Evolutionary conservation across 2,113 vertebrate genomes (phyloP), one percentile per base, ranked within the genome.

Genomic region (Furnarius figulus): DNA sequence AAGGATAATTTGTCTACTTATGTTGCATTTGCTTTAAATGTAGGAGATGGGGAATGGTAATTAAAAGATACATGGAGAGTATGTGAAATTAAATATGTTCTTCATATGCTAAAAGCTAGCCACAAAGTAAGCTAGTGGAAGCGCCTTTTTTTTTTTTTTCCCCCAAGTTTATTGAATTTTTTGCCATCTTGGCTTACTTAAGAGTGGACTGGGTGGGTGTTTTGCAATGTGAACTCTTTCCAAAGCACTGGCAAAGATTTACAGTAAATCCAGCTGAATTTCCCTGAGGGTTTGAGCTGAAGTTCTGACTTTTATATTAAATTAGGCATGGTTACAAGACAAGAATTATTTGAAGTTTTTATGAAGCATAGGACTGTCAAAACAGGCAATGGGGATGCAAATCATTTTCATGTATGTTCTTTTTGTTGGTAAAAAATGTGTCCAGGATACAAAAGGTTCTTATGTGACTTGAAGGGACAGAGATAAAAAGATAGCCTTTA

Each of bases 231-330:
- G 0, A 46, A 75, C 19, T 53, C 21, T 55, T 92, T 96, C 58
- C 71, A 50, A 82, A 89, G 56, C 55, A 77, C 37, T 78, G 87
- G 82, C 72, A 88, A 83, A 92, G 70, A 85, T 89, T 73, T 68
- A 37, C 55, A 68, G 53, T 88, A 81, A 89, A 87, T 73, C 67
- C 83, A 89, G 47, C 77, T 79, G 63, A 80, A 37, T 87, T 58
- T 59, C 79, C 91, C 52, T 61, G 91, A 65, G 94, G 77, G 80
- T 87, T 70, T 89, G 44, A 77, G 37, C 25, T 95, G 81, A 86
- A 94, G 91, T 94, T 92, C 75, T 96, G 77, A 53, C 87, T 95
- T 98, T 95, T 65, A 23, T 94, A 63, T 95, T 96, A 94, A 92
- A 93, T 96, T 89, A 94, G 76, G 78, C 70, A 89, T 85, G 40